A percentile compares a stretch with the other conserved stretches of the same genome.
Evolutionary conservation across 2,113 vertebrate genomes (phyloP).

Genomic region (Chascanopsetta lugubris): DNA sequence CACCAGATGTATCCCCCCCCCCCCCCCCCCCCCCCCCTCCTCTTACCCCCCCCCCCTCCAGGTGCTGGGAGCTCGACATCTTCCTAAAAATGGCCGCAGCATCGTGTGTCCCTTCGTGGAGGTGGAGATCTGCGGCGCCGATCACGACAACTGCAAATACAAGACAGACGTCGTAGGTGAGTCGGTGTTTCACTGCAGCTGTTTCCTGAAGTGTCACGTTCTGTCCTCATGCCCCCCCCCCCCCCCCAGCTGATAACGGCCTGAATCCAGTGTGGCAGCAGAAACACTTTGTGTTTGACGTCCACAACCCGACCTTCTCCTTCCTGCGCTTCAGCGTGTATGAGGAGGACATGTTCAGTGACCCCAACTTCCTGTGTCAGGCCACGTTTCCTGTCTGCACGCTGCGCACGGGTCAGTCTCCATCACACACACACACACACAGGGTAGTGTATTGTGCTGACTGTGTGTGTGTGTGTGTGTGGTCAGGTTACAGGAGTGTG

Average conservation of each 20-base stretch:
- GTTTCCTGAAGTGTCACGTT: neutral
- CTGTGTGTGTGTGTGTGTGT: neutral
- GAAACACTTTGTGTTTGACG: constrained; percentile 87
- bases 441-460: neutral
- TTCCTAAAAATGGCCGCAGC: constrained; percentile 88
- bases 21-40: neutral
- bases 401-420: constrained; percentile 86
- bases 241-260: constrained; percentile 83
- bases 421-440: neutral
- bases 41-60: constrained; percentile 39
- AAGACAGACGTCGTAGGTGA: constrained; percentile 87
- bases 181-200: neutral
- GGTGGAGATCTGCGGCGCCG: constrained; percentile 86
- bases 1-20: neutral
- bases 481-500: constrained; percentile 84
- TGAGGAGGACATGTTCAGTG: constrained; percentile 92
- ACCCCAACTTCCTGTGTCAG: constrained; percentile 90
- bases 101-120: constrained; percentile 89
- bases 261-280: constrained; percentile 87
- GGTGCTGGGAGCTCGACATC: constrained; percentile 86
- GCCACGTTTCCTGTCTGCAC: constrained; percentile 84
- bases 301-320: constrained; percentile 86
- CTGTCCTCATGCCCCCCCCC: neutral
- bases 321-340: constrained; percentile 88
- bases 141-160: constrained; percentile 86